Evolutionary conservation across 1,140 invertebrate genomes (phyloP), one percentile per base, ranked within the genome.

Genomic region (Maconellicoccus hirsutus): DNA sequence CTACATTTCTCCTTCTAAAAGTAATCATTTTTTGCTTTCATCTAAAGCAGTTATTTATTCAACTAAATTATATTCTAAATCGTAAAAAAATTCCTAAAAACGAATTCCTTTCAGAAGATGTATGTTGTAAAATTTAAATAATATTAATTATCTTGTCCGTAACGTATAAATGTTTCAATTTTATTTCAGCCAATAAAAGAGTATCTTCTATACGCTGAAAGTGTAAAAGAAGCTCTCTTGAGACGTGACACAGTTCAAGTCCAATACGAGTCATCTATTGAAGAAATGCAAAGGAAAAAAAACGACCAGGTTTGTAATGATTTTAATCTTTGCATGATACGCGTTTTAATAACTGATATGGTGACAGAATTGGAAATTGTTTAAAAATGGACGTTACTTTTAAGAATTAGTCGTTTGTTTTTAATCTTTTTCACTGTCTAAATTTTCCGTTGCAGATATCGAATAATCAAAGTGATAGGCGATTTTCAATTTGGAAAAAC

Each of bases 241-340:
- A 82, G 85, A 71, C 79, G 88, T 59, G 88, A 90, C 76, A 80
- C 81, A n/a, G 84, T 87, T 77, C 87, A 89, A 77, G 83, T 84
- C 73, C 82, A 86, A 72, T 88, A 88, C 76, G 87, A 90, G 76
- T 78, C 82, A 70, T 85, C 84, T 1, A 75, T 86, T 21, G 86
- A 89, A 63, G 86, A 89, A 74, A 77, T 88, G 19, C 81, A 83
- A 26, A 87, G 85, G 73, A 83, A 81, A 74, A 83, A 84, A 77
- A 78, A 80, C 69, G 87, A 88, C 75, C 84, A 87, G 78, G 85
- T 87, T 79, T 77, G 27, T 63, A 23, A 26, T 73, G 19, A 52
- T 52, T 38, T 16, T 42, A 59, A 22, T 26, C 1, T 27, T 42
- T n/a, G n/a, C n/a, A n/a, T n/a, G n/a, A n/a, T n/a, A n/a, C 39